Base-by-base conservation (phyloP, 2,888 invertebrate species). In the Hetaerina titia region DNA sequence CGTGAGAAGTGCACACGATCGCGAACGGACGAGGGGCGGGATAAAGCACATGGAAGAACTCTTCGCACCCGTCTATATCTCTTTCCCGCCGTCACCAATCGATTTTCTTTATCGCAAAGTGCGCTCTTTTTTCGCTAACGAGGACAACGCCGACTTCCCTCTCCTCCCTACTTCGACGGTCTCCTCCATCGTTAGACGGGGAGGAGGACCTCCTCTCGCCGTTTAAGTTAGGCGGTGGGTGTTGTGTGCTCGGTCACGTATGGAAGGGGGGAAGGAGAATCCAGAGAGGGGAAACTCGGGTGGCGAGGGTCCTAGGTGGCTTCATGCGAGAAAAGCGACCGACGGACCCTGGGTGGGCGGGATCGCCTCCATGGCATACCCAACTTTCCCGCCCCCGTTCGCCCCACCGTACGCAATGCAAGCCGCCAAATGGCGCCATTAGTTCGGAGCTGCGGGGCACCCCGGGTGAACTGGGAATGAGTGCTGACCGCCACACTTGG, bases 391-490 rank as follows among this genome's bases (percentile, higher is more conserved):
- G 45, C 45, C 81, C n/a, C 31, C 11, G 8, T 19, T 25, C 22
- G 13, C 81, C 31, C 81, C 81, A 13, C 81, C 81, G 25, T 11
- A 81, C 81, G 81, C 81, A 81, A 81, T 81, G 25, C 81, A 31
- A 31, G 81, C 81, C 81, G 31, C 81, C 31, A 81, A 81, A 81
- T 81, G 81, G 81, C 31, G 81, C 81, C 81, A 81, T 81, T 81
- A 81, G 81, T 31, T 11, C n/a, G 81, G 9, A 2, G 81, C 2
- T 15, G 81, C 25, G 8, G 2, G 25, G 13, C 22, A 13, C 13
- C 81, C n/a, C n/a, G n/a, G 0, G n/a, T 69, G 81, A 22, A 31
- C 13, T 81, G 31, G 81, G 31, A 81, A 81, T 81, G 81, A 31
- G 81, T 81, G 31, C 81, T 81, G 81, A 81, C 81, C 81, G 15